phyloP scores from a whole-genome alignment of 1,140 invertebrate species.

The Pectinophora gossypiella region DNA sequence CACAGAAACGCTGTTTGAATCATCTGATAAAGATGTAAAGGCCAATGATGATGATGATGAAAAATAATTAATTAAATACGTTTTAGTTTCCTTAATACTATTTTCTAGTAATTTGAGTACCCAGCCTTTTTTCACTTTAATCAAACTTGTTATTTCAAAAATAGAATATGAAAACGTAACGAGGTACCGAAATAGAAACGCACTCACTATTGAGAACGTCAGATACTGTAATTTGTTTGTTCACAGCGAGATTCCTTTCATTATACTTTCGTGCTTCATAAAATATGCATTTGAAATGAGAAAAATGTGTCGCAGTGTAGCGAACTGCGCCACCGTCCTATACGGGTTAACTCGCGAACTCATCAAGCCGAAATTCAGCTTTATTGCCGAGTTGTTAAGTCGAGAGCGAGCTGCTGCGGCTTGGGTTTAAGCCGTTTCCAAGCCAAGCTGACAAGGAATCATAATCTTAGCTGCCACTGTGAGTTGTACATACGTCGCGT shows the following conservation, averaged over 20 bases:
- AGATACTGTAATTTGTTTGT: conserved; percentile 51
- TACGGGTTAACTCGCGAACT: too few relatives aligned
- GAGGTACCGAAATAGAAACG: neutral
- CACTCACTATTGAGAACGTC: neutral
- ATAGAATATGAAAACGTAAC: too few relatives aligned
- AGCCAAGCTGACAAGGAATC: conserved; percentile 31
- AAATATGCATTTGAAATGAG: conserved; percentile 70
- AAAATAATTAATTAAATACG: too few relatives aligned
- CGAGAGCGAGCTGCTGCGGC: neutral
- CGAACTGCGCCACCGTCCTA: conserved; percentile 16
- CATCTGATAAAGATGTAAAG: too few relatives aligned
- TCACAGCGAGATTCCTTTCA: conserved; percentile 50
- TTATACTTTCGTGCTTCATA: conserved; percentile 59
- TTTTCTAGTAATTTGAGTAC: too few relatives aligned
- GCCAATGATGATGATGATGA: too few relatives aligned
- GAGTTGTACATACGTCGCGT: conserved; percentile 55
- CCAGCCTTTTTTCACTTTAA: too few relatives aligned
- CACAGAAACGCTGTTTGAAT: too few relatives aligned
- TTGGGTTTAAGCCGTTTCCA: conserved; percentile 5
- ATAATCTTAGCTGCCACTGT: conserved; percentile 56
- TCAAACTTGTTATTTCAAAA: too few relatives aligned
- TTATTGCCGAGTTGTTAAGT: too few relatives aligned
- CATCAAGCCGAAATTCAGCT: too few relatives aligned
- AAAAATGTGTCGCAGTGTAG: conserved; percentile 65
- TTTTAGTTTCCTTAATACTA: too few relatives aligned